Conservation (phyloP, 2,797 vertebrate genomes). For the Centropyge bicolor region DNA sequence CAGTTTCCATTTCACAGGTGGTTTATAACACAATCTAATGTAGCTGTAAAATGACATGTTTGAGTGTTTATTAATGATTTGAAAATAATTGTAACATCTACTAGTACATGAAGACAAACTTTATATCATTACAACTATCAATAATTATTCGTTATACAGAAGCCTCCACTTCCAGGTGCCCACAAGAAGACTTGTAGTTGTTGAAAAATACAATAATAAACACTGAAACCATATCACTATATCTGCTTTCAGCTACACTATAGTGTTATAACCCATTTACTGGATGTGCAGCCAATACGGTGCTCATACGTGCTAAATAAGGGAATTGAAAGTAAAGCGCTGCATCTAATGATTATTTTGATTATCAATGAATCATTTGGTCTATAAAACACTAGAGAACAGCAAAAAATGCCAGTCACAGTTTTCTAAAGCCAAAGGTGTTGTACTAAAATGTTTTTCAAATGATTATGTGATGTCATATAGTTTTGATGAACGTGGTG, state of each 20-base stretch:
- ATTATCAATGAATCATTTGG: neutral
- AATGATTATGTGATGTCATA: neutral
- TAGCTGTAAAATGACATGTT: too few relatives aligned
- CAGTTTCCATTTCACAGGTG: neutral
- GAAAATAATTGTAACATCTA: too few relatives aligned
- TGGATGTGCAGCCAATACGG: neutral
- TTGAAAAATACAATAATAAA: neutral
- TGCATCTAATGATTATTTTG: neutral
- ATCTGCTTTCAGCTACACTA: neutral
- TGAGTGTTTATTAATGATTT: too few relatives aligned
- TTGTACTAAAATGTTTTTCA: neutral
- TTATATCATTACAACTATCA: too few relatives aligned
- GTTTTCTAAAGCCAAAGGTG: neutral
- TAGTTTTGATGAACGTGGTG: neutral
- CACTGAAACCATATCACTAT: neutral
- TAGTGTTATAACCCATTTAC: neutral
- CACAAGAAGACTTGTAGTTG: neutral
- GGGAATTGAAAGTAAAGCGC: neutral
- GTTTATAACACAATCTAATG: too few relatives aligned
- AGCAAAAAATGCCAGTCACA: too few relatives aligned
- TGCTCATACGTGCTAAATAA: neutral
- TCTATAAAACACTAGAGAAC: neutral
- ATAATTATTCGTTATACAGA: too few relatives aligned
- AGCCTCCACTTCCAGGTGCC: neutral
- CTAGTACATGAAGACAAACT: too few relatives aligned